Conservation (phyloP, 1,140 invertebrate species). For the Mercenaria mercenaria region DNA sequence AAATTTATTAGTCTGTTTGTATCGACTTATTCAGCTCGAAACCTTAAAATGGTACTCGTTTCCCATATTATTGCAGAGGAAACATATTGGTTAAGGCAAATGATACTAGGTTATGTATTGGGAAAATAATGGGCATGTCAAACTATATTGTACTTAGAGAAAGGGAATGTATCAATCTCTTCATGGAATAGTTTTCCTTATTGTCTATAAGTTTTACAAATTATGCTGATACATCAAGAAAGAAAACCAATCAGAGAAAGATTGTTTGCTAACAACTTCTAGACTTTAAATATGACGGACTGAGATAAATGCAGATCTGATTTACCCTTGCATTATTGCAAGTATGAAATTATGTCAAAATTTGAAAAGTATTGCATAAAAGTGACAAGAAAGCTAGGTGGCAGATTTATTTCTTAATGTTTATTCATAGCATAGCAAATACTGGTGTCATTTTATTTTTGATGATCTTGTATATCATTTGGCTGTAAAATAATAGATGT, state of each 20-base stretch:
- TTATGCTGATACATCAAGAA: background rate
- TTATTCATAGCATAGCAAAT: conserved; percentile 14
- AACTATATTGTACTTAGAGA: background rate
- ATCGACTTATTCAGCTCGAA: background rate
- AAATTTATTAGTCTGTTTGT: conserved; percentile 19
- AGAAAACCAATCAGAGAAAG: no score
- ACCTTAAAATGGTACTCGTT: conserved; percentile 3
- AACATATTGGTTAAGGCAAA: conserved; percentile 9
- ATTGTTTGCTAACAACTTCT: no score
- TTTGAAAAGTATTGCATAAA: conserved; percentile 16
- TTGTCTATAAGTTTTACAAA: background rate
- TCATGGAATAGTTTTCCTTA: background rate
- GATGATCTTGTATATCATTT: conserved; percentile 3
- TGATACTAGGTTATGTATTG: conserved; percentile 5
- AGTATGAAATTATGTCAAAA: conserved; percentile 9
- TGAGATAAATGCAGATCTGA: background rate
- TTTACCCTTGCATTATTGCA: background rate
- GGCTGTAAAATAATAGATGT: conserved; percentile 16
- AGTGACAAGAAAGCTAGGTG: background rate
- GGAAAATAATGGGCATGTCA: conserved; percentile 19
- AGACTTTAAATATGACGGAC: background rate
- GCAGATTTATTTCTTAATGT: conserved; percentile 41
- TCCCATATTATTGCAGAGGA: background rate
- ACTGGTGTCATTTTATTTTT: conserved; percentile 10
- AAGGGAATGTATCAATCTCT: background rate